Evolutionary conservation across 37 sponge, comb jelly and placozoan genomes (phyloP).

Genomic region (Hormiphora californensis): DNA sequence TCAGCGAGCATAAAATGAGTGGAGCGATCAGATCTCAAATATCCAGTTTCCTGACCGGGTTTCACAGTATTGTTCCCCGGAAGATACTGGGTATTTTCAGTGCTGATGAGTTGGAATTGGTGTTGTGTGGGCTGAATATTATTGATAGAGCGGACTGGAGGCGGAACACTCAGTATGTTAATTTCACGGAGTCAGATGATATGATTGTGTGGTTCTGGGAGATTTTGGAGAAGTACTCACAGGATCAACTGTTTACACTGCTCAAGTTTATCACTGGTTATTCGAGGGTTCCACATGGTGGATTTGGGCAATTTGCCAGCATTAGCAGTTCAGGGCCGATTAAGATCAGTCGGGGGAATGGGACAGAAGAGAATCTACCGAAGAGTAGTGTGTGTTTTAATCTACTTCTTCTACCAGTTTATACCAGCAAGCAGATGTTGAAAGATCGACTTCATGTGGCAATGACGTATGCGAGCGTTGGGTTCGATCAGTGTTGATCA

Average conservation of each 20-base stretch:
- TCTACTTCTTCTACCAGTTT: not conserved
- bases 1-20: constrained; percentile 42
- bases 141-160: constrained; percentile 33
- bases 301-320: constrained; percentile 61
- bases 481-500: constrained; percentile 43
- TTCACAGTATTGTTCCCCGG: constrained; percentile 50
- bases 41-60: constrained; percentile 10
- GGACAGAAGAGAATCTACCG: not conserved
- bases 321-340: constrained; percentile 35
- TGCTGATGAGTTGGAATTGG: constrained; percentile 32
- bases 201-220: constrained; percentile 69
- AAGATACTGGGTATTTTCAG: constrained; percentile 11
- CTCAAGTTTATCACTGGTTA: constrained; percentile 71
- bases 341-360: constrained; percentile 37
- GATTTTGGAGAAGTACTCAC: constrained; percentile 56
- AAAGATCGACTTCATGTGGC: not conserved
- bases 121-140: not conserved
- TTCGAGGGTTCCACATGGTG: constrained; percentile 65
- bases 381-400: constrained; percentile 49
- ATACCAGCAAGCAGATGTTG: constrained; percentile 28
- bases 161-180: constrained; percentile 21
- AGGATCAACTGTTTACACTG: constrained; percentile 65
- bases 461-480: constrained; percentile 36
- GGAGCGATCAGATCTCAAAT: constrained; percentile 30
- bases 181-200: constrained; percentile 39